Evolutionary conservation across 2,797 vertebrate genomes (phyloP).

Genomic region (Austrolebias charrua): DNA sequence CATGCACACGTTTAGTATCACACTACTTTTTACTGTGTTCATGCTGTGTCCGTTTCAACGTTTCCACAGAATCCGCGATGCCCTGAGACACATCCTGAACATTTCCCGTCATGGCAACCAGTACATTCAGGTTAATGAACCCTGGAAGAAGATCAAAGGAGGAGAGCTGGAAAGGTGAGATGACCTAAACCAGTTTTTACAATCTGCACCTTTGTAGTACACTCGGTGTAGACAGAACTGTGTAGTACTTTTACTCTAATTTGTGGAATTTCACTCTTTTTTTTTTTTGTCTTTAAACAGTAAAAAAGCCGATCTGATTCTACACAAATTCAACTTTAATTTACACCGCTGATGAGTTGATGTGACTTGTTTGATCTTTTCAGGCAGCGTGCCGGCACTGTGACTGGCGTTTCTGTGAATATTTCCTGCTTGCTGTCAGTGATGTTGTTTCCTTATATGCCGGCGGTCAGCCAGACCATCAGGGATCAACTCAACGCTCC

Average conservation of each 20-base stretch:
- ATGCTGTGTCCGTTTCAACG: not conserved
- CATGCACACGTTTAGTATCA: slow-evolving; percentile 2
- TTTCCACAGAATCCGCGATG: slow-evolving; percentile 87
- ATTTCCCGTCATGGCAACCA: slow-evolving; percentile 97
- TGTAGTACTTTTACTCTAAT: not conserved
- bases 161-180: slow-evolving; percentile 82
- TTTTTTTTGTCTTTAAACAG: too few relatives aligned
- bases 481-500: slow-evolving; percentile 85
- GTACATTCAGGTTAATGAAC: slow-evolving; percentile 95
- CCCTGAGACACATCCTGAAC: slow-evolving; percentile 89
- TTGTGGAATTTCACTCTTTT: too few relatives aligned
- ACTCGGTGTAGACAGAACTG: not conserved
- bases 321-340: not conserved
- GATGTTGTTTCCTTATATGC: slow-evolving; percentile 92
- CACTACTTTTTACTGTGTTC: not conserved
- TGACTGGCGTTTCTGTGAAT: slow-evolving; percentile 91
- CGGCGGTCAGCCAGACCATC: slow-evolving; percentile 85
- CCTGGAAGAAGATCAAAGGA: slow-evolving; percentile 95
- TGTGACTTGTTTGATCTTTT: slow-evolving; percentile 13
- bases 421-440: slow-evolving; percentile 86
- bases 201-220: not conserved
- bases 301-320: not conserved
- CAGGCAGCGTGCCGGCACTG: slow-evolving; percentile 88
- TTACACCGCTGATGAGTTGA: not conserved
- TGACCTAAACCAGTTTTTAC: not conserved